Base-by-base conservation (phyloP, 2,797 vertebrate species). In the Serranus cabrilla region DNA sequence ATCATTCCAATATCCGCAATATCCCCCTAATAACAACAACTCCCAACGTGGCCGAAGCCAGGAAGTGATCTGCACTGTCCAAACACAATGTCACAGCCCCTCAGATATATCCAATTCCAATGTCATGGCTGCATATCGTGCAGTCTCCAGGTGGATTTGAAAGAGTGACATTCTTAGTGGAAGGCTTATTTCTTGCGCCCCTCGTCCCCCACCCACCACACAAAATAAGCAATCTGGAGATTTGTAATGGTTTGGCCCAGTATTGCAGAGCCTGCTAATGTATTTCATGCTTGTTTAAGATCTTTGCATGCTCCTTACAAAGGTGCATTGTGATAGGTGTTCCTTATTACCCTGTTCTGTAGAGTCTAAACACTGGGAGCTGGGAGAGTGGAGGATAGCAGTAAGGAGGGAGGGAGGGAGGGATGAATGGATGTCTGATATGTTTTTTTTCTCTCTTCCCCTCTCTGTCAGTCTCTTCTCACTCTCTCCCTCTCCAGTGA, bases 261-360 rank as follows among this genome's bases (percentile, higher is more conserved):
- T 80, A 69, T 80, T 83, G 79, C 89, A 77, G 80, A 71, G 55
- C 43, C 84, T 42, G 80, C 90, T 94, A 92, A 94, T 93, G 88
- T 92, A 85, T 93, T 94, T 93, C 93, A 93, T 94, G 92, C 92
- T 93, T 95, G 90, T 94, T 95, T 93, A 91, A 92, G 91, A 85
- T 87, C 89, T 85, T 89, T 92, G 90, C 93, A 93, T 89, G 92
- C 83, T 88, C 76, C 72, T 89, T 89, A 83, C 90, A 93, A 94
- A 92, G 90, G 90, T 92, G 90, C 89, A 83, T 94, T 93, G 92
- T 92, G 89, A 87, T 87, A 72, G 74, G 79, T 90, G 89, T 85
- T 92, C 78, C 93, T 92, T 92, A 92, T 94, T 93, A 93, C 84
- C 81, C 69, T 52, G 64, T 49, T 85, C 85, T 87, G 83, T 85